Evolutionary conservation across 2,888 invertebrate species (phyloP).

Genomic region (Malachius bipustulatus): DNA sequence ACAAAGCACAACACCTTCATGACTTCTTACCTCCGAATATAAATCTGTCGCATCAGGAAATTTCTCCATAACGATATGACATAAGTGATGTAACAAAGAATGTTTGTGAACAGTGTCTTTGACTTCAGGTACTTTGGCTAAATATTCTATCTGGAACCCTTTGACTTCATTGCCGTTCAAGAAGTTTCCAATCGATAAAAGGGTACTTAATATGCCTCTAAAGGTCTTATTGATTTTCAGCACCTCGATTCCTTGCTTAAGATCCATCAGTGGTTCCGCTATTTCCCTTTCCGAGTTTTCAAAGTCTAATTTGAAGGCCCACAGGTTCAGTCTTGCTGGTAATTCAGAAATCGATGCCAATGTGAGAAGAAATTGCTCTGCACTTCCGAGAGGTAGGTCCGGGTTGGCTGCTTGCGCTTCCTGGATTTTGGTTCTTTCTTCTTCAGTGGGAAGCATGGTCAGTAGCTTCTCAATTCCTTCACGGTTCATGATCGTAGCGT

Average conservation of each 20-base stretch:
- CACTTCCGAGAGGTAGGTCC: constrained; percentile 83
- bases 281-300: constrained; percentile 96
- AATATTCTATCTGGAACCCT: constrained; percentile 95
- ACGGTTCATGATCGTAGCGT: constrained; percentile 92
- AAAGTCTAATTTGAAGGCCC: constrained; percentile 98
- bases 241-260: constrained; percentile 92
- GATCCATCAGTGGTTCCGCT: constrained; percentile 96
- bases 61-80: constrained; percentile 94
- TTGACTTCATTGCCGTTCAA: constrained; percentile 86
- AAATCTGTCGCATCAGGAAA: constrained; percentile 92
- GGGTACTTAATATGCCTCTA: constrained; percentile 83
- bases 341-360: constrained; percentile 92
- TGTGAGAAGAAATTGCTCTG: constrained; percentile 96
- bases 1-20: constrained; percentile 9
- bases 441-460: constrained; percentile 91
- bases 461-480: constrained; percentile 97
- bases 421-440: constrained; percentile 85
- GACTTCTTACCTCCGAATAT: constrained; percentile 75
- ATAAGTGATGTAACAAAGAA: constrained; percentile 91
- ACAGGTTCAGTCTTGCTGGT: constrained; percentile 82
- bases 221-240: constrained; percentile 88
- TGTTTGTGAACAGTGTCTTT: constrained; percentile 99
- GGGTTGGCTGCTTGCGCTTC: constrained; percentile 91
- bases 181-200: constrained; percentile 87
- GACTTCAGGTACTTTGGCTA: constrained; percentile 95